Base-by-base conservation (phyloP, 2,113 vertebrate species). In the Peucedramus taeniatus region DNA sequence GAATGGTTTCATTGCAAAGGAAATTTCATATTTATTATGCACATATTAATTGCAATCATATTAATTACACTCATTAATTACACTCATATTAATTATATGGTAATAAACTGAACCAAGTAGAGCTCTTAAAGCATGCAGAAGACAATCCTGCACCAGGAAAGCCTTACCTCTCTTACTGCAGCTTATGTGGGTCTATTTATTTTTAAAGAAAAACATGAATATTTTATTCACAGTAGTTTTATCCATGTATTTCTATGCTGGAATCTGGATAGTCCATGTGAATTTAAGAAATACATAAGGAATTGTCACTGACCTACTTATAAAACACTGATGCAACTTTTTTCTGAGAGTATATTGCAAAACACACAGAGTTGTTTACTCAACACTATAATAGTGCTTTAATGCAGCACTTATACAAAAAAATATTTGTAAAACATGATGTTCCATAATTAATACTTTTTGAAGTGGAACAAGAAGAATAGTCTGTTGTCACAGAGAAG, bases 161-260 rank as follows among this genome's bases (percentile, higher is more conserved):
- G 71, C 60, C 50, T 57, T 89, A 64, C 87, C 50, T 95, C 59
- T 83, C 45, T 79, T 88, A 60, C 53, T 76, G 75, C 75, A 87
- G 60, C 45, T 92, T 90, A 87, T 89, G 59, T 80, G 53, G 37
- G 75, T 93, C 60, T 96, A 96, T 96, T 95, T 97, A 96, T 97
- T 97, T 97, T 97, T 96, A 96, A 97, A 96, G 94, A 79, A 96
- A 97, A 92, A 20, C 81, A 97, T 96, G 1, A 97, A 96, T 97
- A 95, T 96, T 97, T 97, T 86, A 97, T 96, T 96, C 54, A 76
- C 60, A 66, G 83, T 74, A 79, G 85, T 85, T 97, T 94, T 85
- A 83, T 83, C 92, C 45, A 35, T 64, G 69, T 90, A 75, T 94
- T 93, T 81, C 83, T 88, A 31, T 65, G 75, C 87, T 16, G 2